phyloP scores from a whole-genome alignment of 2,113 vertebrate genomes.

The Odontophorus gujanensis region DNA sequence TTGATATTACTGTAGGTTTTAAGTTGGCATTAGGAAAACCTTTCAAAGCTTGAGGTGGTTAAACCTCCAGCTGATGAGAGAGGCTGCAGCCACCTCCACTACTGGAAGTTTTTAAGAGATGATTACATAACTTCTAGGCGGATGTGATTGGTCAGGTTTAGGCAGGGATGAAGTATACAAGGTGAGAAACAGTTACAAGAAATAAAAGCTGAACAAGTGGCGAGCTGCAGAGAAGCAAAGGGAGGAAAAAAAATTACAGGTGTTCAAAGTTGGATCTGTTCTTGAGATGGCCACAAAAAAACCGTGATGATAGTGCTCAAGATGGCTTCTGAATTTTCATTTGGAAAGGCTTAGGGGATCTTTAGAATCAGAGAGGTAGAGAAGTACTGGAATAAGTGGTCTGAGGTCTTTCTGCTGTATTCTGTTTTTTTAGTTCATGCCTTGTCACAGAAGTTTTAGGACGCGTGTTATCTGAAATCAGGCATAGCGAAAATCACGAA shows the following conservation, averaged over 20 bases:
- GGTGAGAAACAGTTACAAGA: background rate
- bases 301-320: background rate
- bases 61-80: background rate
- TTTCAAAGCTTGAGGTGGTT: background rate
- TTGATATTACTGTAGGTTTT: background rate
- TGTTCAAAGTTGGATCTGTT: background rate
- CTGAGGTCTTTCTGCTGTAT: background rate
- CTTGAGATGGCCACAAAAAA: background rate
- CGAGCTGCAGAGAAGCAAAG: background rate
- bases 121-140: background rate
- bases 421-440: background rate
- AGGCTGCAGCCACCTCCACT: background rate
- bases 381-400: background rate
- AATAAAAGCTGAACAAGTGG: background rate
- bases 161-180: background rate
- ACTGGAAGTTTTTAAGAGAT: background rate
- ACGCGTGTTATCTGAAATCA: conserved; percentile 50
- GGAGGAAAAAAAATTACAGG: background rate
- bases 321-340: background rate
- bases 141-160: background rate
- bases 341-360: background rate
- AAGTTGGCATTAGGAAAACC: background rate
- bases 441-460: background rate
- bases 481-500: conserved; percentile 29
- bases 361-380: background rate